A percentile compares a stretch with the other conserved stretches of the same genome.
Evolutionary conservation across 2,113 vertebrate genomes (phyloP).

Genomic region (Chlamydotis undulata): DNA sequence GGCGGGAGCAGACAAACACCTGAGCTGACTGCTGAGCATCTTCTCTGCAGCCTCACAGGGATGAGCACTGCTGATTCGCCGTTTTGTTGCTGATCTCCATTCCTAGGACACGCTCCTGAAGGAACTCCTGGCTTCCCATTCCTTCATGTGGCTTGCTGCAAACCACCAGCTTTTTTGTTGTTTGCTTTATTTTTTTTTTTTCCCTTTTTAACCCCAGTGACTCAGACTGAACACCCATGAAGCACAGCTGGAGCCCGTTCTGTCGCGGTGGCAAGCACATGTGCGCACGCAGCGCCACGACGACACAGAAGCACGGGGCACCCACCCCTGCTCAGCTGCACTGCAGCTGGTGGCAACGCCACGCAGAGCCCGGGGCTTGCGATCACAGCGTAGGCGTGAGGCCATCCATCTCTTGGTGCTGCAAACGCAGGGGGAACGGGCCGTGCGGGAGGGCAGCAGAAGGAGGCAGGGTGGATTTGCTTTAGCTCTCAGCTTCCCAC

Average conservation of each 20-base stretch:
- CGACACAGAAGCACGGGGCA: rapidly evolving
- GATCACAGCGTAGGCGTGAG: rapidly evolving
- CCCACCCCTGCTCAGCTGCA: neutral
- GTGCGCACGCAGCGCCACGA: rapidly evolving
- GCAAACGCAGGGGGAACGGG: neutral
- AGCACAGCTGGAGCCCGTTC: neutral
- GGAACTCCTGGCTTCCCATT: neutral
- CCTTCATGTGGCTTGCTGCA: neutral
- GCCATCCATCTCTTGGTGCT: neutral
- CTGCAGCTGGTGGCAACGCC: neutral
- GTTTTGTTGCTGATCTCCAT: neutral
- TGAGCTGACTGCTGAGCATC: constrained; percentile 35
- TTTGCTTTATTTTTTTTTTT: neutral
- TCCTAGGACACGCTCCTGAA: neutral
- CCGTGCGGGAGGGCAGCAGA: neutral
- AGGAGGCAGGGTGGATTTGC: neutral
- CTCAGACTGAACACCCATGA: neutral
- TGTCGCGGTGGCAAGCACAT: neutral
- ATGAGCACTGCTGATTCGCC: neutral
- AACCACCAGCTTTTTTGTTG: neutral
- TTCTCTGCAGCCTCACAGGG: neutral
- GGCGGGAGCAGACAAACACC: neutral
- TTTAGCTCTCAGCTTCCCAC: neutral
- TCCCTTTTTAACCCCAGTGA: neutral
- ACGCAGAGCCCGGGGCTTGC: rapidly evolving